Base-by-base conservation (phyloP, 2,113 vertebrate species). In the Aegotheles bennettii region DNA sequence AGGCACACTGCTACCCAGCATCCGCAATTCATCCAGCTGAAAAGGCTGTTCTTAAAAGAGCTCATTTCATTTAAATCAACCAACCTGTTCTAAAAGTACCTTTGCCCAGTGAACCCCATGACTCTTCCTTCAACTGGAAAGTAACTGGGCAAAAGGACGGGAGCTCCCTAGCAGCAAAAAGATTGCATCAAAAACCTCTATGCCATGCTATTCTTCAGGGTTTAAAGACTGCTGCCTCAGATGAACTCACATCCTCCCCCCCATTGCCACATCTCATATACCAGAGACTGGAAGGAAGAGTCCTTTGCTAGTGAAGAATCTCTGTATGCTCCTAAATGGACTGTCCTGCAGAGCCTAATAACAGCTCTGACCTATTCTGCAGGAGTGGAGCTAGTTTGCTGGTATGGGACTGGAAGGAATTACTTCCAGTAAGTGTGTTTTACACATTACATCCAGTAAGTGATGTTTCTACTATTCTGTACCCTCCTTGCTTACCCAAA, bases 311-410 rank as follows among this genome's bases (percentile, higher is more conserved):
- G 3, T 31, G 35, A 91, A 87, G 73, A 87, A 68, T 8, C 36
- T 6, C 31, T 2, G 0, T 35, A 7, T 0, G 1, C 16, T 89
- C 26, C 36, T 57, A 48, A 31, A 53, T 10, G 11, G 18, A 16
- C 35, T n/a, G 31, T 36, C 38, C 59, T 61, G 24, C 21, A 65
- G 33, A 87, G 75, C 45, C 45, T 60, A 1, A 10, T 24, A 70
- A 43, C 18, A 50, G 8, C 38, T 78, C 35, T 70, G 71, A 26
- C 16, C 9, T 19, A 6, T 18, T 21, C 21, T 64, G 13, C 42
- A 53, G 42, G 21, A 74, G 6, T 33, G 18, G 35, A 70, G 25
- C 2, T 42, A 13, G 4, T 33, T 84, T 89, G 5, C 45, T 50
- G 28, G 19, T 31, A 63, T 25, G 2, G 6, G 7, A 43, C 19